These are phyloP conservation scores for Dasypogon diadema DNA, from an alignment of 2,888 invertebrate genomes.

Conservation along the genomic window DNA sequence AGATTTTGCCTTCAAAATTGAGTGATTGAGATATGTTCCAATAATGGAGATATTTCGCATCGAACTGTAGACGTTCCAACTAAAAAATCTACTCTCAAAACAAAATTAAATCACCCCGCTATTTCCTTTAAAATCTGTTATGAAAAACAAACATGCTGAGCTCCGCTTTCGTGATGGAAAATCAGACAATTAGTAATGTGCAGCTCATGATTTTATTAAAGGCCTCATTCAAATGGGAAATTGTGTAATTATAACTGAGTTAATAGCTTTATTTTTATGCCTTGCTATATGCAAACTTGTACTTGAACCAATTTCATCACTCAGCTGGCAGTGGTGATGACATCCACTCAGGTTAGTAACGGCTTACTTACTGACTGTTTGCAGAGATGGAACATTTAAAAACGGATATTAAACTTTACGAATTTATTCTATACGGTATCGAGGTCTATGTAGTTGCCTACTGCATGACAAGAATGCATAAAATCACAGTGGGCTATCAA, in stretches of 20 bases:
- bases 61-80: no score
- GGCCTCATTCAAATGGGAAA: constrained; percentile 14
- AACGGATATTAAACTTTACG: constrained; percentile 2
- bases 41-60: no score
- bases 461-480: not conserved
- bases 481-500: not conserved
- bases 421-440: no score
- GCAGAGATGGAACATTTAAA: not conserved
- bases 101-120: not conserved
- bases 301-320: constrained; percentile 3
- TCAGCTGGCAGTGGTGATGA: not conserved
- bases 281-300: not conserved
- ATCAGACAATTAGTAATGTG: not conserved
- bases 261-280: constrained; percentile 7
- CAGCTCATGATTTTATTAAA: constrained; percentile 7
- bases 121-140: constrained; percentile 5
- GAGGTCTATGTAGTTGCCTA: not conserved
- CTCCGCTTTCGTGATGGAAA: not conserved
- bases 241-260: constrained; percentile 8
- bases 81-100: no score
- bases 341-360: not conserved
- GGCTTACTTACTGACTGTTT: not conserved
- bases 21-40: no score
- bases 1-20: no score
- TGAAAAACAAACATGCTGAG: not conserved